These are phyloP conservation scores for Cirrhinus mrigala DNA, from an alignment of 2,797 vertebrate species.

Conservation along the genomic window DNA sequence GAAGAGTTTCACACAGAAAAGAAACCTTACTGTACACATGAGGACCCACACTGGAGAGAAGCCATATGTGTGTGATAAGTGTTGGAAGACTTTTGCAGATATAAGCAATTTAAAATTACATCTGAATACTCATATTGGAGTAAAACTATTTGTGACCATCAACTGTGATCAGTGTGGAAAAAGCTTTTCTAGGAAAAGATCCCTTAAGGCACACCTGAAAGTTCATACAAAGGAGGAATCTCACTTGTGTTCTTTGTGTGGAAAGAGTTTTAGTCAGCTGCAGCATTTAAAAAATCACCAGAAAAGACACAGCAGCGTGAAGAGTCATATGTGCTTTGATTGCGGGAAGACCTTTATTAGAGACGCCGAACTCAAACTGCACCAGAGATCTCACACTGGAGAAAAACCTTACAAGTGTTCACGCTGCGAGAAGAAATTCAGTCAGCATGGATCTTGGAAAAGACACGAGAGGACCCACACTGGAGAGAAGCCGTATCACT, in stretches of 20 bases:
- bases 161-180: neutral
- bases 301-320: neutral
- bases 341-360: neutral
- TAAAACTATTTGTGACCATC: neutral
- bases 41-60: neutral
- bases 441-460: neutral
- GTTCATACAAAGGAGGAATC: neutral
- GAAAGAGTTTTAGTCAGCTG: neutral
- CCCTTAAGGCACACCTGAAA: neutral
- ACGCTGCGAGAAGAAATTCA: neutral
- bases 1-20: neutral
- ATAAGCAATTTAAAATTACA: neutral
- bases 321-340: neutral
- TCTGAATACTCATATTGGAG: neutral
- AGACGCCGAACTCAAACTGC: neutral
- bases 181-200: neutral
- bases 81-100: neutral
- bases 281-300: neutral
- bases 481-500: neutral
- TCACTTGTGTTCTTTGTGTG: neutral
- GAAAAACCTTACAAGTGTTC: constrained; percentile 2
- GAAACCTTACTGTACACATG: neutral
- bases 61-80: neutral
- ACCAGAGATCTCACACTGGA: neutral
- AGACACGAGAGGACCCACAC: neutral